phyloP scores from a whole-genome alignment of 2,113 vertebrate genomes.

The Crotalus helleri region DNA sequence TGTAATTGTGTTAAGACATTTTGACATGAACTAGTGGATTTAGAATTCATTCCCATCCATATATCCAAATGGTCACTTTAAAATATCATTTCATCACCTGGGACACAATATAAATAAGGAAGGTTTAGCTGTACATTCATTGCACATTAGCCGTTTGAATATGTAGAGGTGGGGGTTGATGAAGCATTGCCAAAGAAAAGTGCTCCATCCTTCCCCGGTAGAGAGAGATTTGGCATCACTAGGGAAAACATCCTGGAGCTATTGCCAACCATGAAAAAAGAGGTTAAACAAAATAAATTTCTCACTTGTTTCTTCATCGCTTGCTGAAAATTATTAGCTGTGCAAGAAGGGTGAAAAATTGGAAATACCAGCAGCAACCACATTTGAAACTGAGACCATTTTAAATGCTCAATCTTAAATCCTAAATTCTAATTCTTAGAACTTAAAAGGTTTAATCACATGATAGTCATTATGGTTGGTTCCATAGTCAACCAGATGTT shows the following conservation, averaged over 20 bases:
- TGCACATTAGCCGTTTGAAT: neutral
- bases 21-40: neutral
- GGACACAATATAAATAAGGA: neutral
- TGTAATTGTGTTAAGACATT: neutral
- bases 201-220: neutral
- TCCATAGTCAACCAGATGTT: no score
- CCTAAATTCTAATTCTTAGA: no score
- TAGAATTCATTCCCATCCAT: neutral
- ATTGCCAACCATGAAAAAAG: neutral
- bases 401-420: neutral
- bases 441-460: neutral
- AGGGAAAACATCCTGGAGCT: neutral
- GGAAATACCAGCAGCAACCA: neutral
- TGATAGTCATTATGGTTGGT: neutral
- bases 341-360: neutral
- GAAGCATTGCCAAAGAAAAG: neutral
- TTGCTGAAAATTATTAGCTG: neutral
- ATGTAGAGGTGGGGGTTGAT: neutral
- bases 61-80: neutral
- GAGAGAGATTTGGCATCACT: neutral
- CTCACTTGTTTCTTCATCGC: neutral
- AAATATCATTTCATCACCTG: neutral
- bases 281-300: neutral
- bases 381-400: neutral
- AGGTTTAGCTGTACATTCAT: neutral